Evolutionary conservation across 2,888 invertebrate species (phyloP), one percentile per base, ranked within the genome.

Genomic region (Fragum whitleyi): DNA sequence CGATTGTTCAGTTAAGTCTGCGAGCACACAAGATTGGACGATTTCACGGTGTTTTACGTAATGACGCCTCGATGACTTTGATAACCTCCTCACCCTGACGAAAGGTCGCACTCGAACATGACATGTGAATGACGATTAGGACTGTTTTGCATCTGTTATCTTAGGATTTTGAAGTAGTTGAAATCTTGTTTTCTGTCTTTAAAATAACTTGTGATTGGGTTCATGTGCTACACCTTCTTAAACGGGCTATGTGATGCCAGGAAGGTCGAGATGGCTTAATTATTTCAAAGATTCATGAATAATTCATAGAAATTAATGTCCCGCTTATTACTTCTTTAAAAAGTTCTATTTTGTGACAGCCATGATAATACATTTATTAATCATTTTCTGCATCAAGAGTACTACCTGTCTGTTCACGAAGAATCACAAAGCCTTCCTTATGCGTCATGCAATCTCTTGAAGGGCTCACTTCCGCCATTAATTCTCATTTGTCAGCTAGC

Each of bases 261-360:
- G 29, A 29, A 67, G 77, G 77, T 73, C 57, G 67, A 72, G 77
- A 67, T 7, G 69, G 32, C 76, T 68, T 62, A 72, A 80, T 68
- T 68, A 73, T 42, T 59, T 67, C 68, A 55, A 71, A 71, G 72
- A 57, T 42, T 75, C 72, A 80, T 80, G 80, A 80, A 80, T 80
- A 39, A 80, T 80, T 80, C 73, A 80, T 80, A 32, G 28, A 65
- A 61, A 2, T 59, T 55, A 23, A 72, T 28, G 29, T 29, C 57
- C 59, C 36, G 57, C 57, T 71, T 55, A 68, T 68, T 57, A 28
- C 75, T 59, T 68, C 68, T 39, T 75, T 55, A 36, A 68, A 57
- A 23, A 21, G 21, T 55, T 59, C 42, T 21, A 57, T 21, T 42
- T n/a, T 19, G 36, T 69, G 68, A 75, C 75, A 59, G 68, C 36